These are phyloP conservation scores for Noctua janthina DNA, from an alignment of 2,888 invertebrate genomes.

Conservation along the genomic window DNA sequence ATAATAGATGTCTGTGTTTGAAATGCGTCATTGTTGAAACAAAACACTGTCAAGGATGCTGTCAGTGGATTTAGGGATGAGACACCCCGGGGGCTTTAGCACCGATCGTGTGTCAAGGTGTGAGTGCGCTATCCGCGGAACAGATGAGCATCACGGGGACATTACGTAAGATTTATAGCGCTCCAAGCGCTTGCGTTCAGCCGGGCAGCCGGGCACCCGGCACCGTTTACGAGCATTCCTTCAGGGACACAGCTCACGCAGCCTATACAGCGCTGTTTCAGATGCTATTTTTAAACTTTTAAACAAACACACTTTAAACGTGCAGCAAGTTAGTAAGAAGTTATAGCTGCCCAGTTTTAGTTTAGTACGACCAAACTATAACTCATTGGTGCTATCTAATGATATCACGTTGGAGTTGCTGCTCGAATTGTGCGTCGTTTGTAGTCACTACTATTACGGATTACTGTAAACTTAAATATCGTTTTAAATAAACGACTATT, in stretches of 20 bases:
- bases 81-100: neutral
- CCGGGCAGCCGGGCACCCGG: neutral
- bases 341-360: neutral
- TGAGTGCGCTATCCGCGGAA: conserved; percentile 9
- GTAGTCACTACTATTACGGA: neutral
- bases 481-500: neutral
- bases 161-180: conserved; percentile 47
- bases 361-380: neutral
- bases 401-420: neutral
- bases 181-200: conserved; percentile 26
- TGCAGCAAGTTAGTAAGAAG: conserved; percentile 12
- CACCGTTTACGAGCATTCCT: conserved; percentile 52
- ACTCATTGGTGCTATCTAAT: neutral
- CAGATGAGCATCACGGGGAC: conserved; percentile 29
- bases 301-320: conserved; percentile 9
- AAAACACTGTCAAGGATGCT: neutral
- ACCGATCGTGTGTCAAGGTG: neutral
- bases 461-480: neutral
- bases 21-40: neutral
- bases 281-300: conserved; percentile 36
- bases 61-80: neutral
- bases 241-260: conserved; percentile 18
- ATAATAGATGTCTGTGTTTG: no score
- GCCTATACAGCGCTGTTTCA: conserved; percentile 12
- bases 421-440: neutral